A percentile compares a stretch with the other conserved stretches of the same genome.
These are phyloP conservation scores for Tetrao urogallus DNA, from an alignment of 2,113 vertebrate genomes.

Conservation along the genomic window DNA sequence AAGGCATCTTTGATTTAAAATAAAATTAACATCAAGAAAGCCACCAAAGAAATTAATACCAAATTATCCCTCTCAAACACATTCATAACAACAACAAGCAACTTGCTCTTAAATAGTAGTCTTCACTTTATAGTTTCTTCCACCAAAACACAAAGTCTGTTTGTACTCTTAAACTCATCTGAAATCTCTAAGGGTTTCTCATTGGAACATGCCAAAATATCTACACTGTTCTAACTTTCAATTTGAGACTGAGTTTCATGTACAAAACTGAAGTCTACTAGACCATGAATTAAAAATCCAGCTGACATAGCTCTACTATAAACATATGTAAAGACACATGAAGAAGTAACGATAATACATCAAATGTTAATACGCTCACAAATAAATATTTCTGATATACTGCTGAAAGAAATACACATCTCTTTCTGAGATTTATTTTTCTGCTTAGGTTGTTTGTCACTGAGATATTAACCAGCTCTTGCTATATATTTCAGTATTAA, in stretches of 20 bases:
- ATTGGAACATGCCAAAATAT: neutral
- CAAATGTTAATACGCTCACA: neutral
- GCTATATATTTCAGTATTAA: neutral
- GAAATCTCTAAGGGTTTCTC: neutral
- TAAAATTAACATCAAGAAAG: neutral
- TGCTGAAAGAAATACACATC: neutral
- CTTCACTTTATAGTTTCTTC: neutral
- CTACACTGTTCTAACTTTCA: neutral
- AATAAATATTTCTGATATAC: neutral
- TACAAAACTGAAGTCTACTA: neutral
- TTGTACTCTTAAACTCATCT: rapidly evolving
- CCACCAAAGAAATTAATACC: neutral
- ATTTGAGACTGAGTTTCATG: neutral
- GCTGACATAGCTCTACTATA: neutral
- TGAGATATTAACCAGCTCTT: neutral
- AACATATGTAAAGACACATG: neutral
- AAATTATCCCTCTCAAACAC: neutral
- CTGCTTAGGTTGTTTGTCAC: neutral
- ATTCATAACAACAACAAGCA: neutral
- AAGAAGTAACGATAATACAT: neutral
- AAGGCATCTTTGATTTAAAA: neutral
- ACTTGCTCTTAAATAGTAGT: neutral
- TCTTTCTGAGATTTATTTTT: neutral
- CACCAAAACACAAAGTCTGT: neutral
- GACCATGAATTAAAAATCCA: neutral